Percentiles rank a stretch among this genome's conserved stretches.
Conservation (phyloP, 2,797 vertebrate genomes). For the Psittacula echo region DNA sequence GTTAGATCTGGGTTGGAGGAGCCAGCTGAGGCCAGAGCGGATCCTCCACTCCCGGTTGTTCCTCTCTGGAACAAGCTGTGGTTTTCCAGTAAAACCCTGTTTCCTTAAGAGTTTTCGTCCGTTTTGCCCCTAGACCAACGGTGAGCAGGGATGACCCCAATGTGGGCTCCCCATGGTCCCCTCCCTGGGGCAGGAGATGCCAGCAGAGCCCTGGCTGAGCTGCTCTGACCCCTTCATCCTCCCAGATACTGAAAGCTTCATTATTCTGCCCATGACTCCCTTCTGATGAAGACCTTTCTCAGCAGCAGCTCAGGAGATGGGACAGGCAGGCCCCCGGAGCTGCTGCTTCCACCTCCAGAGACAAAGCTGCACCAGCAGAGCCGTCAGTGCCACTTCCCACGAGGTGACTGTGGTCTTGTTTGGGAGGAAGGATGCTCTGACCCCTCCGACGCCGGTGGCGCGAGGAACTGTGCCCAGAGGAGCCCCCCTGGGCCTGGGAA, state of each 20-base stretch:
- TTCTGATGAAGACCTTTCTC: background rate
- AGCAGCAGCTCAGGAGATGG: background rate
- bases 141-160: background rate
- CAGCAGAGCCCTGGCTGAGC: background rate
- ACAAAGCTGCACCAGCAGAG: background rate
- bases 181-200: background rate
- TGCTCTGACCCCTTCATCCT: background rate
- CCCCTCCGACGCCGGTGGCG: rapidly evolving
- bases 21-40: background rate
- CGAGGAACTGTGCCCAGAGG: background rate
- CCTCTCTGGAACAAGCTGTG: background rate
- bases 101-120: background rate
- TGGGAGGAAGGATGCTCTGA: background rate
- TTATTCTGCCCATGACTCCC: background rate
- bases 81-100: background rate
- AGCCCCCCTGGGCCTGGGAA: background rate
- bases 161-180: rapidly evolving
- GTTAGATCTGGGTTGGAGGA: background rate
- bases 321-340: background rate
- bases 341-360: background rate
- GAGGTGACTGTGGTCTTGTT: rapidly evolving
- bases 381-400: background rate
- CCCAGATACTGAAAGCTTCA: rapidly evolving
- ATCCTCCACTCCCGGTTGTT: background rate
- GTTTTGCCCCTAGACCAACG: rapidly evolving